These are phyloP conservation scores for Scaptomyza polygonia DNA, from an alignment of 2,888 invertebrate species.

Conservation along the genomic window DNA sequence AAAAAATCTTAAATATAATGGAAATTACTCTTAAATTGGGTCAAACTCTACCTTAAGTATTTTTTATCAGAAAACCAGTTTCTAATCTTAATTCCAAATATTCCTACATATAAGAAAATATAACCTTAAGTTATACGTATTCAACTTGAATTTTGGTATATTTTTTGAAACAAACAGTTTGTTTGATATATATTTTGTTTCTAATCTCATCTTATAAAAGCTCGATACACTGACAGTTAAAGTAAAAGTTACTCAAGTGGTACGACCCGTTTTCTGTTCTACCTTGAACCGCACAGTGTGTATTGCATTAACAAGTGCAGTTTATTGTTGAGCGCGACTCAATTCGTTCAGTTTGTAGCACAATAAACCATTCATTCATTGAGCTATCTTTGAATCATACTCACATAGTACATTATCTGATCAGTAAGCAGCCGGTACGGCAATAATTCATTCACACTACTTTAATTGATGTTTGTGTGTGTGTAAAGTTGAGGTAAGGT, in stretches of 20 bases:
- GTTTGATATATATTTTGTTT: background rate
- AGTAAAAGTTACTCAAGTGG: background rate
- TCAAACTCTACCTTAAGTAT: background rate
- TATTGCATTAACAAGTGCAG: constrained; percentile 24
- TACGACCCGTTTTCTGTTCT: background rate
- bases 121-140: too few relatives aligned
- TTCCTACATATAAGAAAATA: too few relatives aligned
- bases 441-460: constrained; percentile 52
- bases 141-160: too few relatives aligned
- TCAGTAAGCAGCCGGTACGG: constrained; percentile 39
- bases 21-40: too few relatives aligned
- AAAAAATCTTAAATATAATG: too few relatives aligned
- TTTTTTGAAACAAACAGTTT: background rate
- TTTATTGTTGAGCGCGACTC: constrained; percentile 37
- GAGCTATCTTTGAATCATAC: constrained; percentile 54
- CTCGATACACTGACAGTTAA: background rate
- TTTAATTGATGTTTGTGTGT: background rate
- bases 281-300: constrained; percentile 12
- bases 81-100: too few relatives aligned
- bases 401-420: constrained; percentile 52
- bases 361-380: constrained; percentile 50
- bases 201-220: background rate
- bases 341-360: constrained; percentile 44
- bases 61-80: background rate
- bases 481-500: background rate